phyloP scores from a whole-genome alignment of 2,888 invertebrate genomes.

The Agriopis marginaria region DNA sequence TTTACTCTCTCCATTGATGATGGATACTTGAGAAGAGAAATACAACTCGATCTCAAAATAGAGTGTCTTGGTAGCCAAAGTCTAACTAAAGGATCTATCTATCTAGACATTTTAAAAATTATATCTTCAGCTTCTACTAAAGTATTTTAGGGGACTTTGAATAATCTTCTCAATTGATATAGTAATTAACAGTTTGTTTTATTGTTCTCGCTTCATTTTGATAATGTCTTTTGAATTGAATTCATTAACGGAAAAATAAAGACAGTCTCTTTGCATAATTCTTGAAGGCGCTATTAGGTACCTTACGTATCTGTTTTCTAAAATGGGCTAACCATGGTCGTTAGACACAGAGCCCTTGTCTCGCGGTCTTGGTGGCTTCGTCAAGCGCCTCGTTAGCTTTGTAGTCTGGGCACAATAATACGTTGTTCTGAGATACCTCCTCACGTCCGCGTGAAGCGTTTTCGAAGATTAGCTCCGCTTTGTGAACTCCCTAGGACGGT shows the following conservation, averaged over 20 bases:
- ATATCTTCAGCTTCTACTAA: not conserved
- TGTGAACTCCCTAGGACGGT: slow-evolving; percentile 57
- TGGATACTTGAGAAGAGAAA: not conserved
- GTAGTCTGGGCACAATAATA: slow-evolving; percentile 59
- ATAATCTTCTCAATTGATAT: too few species aligned
- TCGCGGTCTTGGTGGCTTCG: slow-evolving; percentile 36
- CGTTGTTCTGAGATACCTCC: slow-evolving; percentile 56
- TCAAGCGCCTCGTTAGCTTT: slow-evolving; percentile 50
- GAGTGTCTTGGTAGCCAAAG: not conserved
- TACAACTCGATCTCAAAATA: not conserved
- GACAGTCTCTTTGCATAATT: slow-evolving; percentile 10
- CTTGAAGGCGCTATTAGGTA: slow-evolving; percentile 16
- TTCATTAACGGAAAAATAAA: not conserved
- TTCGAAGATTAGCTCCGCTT: slow-evolving; percentile 63
- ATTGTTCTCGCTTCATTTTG: not conserved
- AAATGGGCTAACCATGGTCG: slow-evolving; percentile 31
- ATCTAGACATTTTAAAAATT: not conserved
- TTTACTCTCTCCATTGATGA: not conserved
- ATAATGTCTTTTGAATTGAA: not conserved
- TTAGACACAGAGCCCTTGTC: slow-evolving; percentile 39
- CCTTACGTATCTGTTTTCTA: slow-evolving; percentile 3
- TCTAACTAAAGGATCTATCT: not conserved
- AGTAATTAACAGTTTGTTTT: not conserved
- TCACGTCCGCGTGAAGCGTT: slow-evolving; percentile 67
- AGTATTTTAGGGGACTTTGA: not conserved